Percentiles rank a stretch among this genome's conserved stretches.
Conservation (phyloP, 2,888 invertebrate genomes). For the Perizoma flavofasciatum region DNA sequence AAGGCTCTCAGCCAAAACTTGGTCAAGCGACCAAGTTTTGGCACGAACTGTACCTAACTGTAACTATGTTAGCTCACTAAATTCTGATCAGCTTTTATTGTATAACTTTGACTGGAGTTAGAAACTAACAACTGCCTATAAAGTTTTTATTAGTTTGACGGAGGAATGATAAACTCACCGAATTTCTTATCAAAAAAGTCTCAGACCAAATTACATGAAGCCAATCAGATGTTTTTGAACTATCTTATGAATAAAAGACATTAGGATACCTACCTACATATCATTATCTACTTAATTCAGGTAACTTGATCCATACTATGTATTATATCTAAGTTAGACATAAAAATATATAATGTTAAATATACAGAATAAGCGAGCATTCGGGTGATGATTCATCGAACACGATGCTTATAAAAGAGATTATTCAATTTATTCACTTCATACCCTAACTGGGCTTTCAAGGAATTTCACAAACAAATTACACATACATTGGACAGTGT, state of each 20-base stretch:
- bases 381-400: no score
- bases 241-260: neutral
- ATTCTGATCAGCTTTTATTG: conserved; percentile 28
- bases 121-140: conserved; percentile 3
- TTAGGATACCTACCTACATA: no score
- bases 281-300: no score
- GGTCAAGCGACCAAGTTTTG: conserved; percentile 7
- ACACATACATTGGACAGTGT: neutral
- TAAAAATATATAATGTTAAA: no score
- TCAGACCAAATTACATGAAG: neutral
- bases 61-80: conserved; percentile 13
- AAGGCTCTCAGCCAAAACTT: no score
- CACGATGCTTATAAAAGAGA: no score
- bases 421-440: no score
- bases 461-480: no score
- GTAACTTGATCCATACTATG: no score
- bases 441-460: no score
- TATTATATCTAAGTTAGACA: no score
- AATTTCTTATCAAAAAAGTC: conserved; percentile 4
- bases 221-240: neutral
- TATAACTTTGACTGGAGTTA: conserved; percentile 12
- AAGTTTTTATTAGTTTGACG: conserved; percentile 5
- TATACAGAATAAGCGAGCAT: no score
- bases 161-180: conserved; percentile 6
- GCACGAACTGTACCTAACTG: neutral